Base-by-base conservation (phyloP, 2,113 vertebrate species). In the Pelobates fuscus region DNA sequence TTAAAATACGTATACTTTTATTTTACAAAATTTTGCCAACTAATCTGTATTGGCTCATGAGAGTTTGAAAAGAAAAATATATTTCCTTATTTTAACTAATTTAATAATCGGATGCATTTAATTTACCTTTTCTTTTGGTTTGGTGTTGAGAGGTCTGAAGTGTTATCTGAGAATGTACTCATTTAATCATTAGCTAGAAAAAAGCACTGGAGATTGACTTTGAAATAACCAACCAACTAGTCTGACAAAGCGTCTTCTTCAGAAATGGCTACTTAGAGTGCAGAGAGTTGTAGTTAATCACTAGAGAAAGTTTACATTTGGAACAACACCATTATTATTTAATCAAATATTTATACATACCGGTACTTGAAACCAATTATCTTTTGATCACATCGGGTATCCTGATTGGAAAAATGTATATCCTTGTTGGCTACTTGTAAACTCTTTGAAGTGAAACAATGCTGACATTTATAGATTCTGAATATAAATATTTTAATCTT, bases 101-200 rank as follows among this genome's bases (percentile, higher is more conserved):
- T n/a, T n/a, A n/a, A n/a, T n/a, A n/a, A n/a, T n/a, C n/a, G n/a
- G n/a, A n/a, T n/a, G n/a, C n/a, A n/a, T n/a, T n/a, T n/a, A n/a
- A n/a, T n/a, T n/a, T n/a, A n/a, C n/a, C n/a, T n/a, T n/a, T n/a
- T n/a, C n/a, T n/a, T n/a, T n/a, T n/a, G n/a, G n/a, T n/a, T n/a
- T n/a, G n/a, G n/a, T n/a, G n/a, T n/a, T n/a, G n/a, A n/a, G n/a
- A n/a, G n/a, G n/a, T n/a, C n/a, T n/a, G n/a, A n/a, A n/a, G n/a
- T n/a, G n/a, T n/a, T n/a, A n/a, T n/a, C n/a, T n/a, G n/a, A n/a
- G n/a, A n/a, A n/a, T n/a, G n/a, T n/a, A n/a, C n/a, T n/a, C 7
- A 41, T 41, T 41, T 41, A 30, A 64, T 64, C 61, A 41, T 8
- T 27, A 15, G 61, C 61, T 30, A 64, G 8, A 64, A 29, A 64